A percentile compares a stretch with the other conserved stretches of the same genome.
Conservation (phyloP, 2,113 vertebrate species). For the Tilapia sparmanii region DNA sequence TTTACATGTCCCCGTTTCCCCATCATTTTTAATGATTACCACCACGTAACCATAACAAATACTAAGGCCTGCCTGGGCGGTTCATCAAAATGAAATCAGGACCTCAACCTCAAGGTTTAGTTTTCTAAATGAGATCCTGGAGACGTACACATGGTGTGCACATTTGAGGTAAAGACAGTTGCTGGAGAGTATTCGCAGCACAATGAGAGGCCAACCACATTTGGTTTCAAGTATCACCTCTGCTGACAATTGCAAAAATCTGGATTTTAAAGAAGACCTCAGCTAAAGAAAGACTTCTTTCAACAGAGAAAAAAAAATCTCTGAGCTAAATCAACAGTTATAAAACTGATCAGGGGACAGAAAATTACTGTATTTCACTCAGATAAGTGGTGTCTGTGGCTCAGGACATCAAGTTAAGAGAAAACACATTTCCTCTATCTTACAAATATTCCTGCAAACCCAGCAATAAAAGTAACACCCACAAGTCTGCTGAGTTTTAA, state of each 20-base stretch:
- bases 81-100: conserved; percentile 66
- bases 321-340: not conserved
- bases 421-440: not conserved
- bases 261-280: not conserved
- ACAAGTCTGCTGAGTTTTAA: not conserved
- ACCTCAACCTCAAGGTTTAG: conserved; percentile 40
- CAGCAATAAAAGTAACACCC: not conserved
- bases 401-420: not conserved
- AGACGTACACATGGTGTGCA: conserved; percentile 57
- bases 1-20: conserved; percentile 42
- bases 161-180: conserved; percentile 36
- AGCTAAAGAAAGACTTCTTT: not conserved
- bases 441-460: not conserved
- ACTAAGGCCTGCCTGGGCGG: conserved; percentile 9
- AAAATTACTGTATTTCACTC: not conserved
- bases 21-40: conserved; percentile 41
- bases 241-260: not conserved
- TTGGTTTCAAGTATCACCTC: conserved; percentile 29
- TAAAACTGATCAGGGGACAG: not conserved
- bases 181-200: not conserved
- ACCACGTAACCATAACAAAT: conserved; percentile 61
- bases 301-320: not conserved
- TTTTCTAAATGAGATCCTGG: conserved; percentile 27
- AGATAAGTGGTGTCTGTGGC: not conserved
- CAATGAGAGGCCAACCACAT: conserved; percentile 8